Base-by-base conservation (phyloP, 2,888 invertebrate genomes). In the Eurytoma californica region DNA sequence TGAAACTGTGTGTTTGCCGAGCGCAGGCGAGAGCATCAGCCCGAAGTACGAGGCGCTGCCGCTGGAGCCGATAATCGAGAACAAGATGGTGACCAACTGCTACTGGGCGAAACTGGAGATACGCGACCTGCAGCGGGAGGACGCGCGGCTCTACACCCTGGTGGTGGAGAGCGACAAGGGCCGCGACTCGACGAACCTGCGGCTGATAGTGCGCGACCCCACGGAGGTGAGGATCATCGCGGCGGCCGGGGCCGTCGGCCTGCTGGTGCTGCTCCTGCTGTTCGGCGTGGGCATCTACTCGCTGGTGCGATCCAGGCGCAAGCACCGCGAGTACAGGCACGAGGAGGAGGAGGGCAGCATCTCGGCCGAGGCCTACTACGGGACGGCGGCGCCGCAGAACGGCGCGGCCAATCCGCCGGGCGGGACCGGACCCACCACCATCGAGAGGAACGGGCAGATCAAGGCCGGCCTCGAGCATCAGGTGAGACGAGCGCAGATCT, bases 101-200 rank as follows among this genome's bases (percentile, higher is more conserved):
- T 97, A 96, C 90, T 94, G 96, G 87, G 96, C 97, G 77, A 94
- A 95, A 20, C 91, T 97, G 69, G 93, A 95, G 84, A 94, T 97
- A 81, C 93, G 93, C 84, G 94, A 94, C 87, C 93, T 95, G 0
- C 94, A 94, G 78, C 92, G 94, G n/a, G 94, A 95, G 4, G 97
- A 97, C 88, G 95, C 96, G 0, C 92, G 97, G 18, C 94, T 95
- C n/a, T 97, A 97, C 90, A 95, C 95, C 84, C 92, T 97, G 65
- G 94, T 95, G 77, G 96, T 97, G 30, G 96, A 97, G 91, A 97
- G 97, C 88, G 96, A 96, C 87, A 93, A 95, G 72, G 97, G 97
- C 18, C 94, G 94, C 86, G 97, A 97, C 85, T 89, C 89, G 61
- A 89, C 87, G 67, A 89, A 86, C 72, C 81, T 90, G 3, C 87